Conservation (phyloP, 2,113 vertebrate species). For the Sisor rabdophorus region DNA sequence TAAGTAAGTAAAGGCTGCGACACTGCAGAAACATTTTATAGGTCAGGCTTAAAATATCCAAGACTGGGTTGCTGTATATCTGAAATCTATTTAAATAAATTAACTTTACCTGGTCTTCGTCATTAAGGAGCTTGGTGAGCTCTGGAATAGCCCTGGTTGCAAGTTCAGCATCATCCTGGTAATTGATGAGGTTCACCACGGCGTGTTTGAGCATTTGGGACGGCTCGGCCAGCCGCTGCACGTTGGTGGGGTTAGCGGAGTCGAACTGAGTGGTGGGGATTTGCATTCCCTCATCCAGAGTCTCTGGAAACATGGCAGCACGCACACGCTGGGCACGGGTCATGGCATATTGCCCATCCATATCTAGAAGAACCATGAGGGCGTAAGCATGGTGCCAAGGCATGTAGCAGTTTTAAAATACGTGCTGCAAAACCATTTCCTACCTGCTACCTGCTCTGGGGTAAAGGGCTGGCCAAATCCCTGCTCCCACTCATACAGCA, state of each 20-base stretch:
- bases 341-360: constrained; percentile 97
- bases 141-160: constrained; percentile 96
- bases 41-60: background rate
- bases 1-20: background rate
- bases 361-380: constrained; percentile 67
- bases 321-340: constrained; percentile 94
- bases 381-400: background rate
- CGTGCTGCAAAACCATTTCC: constrained; percentile 4
- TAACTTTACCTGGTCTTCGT: constrained; percentile 88
- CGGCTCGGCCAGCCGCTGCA: constrained; percentile 93
- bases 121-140: constrained; percentile 94
- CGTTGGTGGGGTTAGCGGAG: constrained; percentile 90
- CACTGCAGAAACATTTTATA: background rate
- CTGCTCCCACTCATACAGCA: constrained; percentile 93
- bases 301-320: constrained; percentile 98
- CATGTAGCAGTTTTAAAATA: background rate
- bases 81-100: background rate
- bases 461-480: constrained; percentile 92
- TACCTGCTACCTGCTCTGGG: constrained; percentile 90
- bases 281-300: constrained; percentile 92
- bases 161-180: constrained; percentile 96
- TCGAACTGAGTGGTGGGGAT: constrained; percentile 93
- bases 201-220: constrained; percentile 99
- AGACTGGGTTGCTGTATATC: background rate
- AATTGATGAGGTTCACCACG: constrained; percentile 98